Evolutionary conservation across 2,797 vertebrate genomes (phyloP), one percentile per base, ranked within the genome.

Genomic region (Pelochelys cantorii): DNA sequence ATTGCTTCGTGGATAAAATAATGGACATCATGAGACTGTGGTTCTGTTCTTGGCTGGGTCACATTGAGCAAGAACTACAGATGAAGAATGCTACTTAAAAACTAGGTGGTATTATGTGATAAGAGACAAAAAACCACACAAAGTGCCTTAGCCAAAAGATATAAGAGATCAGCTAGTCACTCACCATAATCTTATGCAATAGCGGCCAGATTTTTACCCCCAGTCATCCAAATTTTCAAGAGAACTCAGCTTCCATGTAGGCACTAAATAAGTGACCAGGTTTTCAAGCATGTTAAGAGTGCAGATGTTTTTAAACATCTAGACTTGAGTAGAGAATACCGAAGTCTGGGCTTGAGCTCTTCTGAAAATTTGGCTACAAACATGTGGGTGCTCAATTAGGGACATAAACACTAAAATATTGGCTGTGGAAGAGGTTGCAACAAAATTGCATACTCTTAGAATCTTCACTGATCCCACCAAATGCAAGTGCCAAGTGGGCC

Each of bases 391-490:
- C n/a, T 68, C 31, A 48, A 48, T 10, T 68, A 84, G 60, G 31
- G 34, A 31, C 0, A 2, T 15, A 74, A 48, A 3, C n/a, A 79
- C 22, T 81, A 92, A 92, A 79, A 79, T 3, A 0, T 23, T 11
- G 5, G 81, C 31, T 54, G 18, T 75, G 37, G 71, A 25, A 91
- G n/a, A 90, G 4, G 22, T 23, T 7, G 4, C 4, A 87, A 13
- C 23, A 48, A 27, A 59, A 60, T 60, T 59, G 48, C 15, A 11
- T 25, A 34, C 7, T 60, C 34, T 62, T 62, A 62, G 68, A 37
- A 1, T 27, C 81, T 54, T 59, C 8, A 37, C 8, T 78, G 25
- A 55, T 10, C 1, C 65, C 0, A 0, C n/a, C 81, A 75, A 48
- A 3, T 5, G n/a, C 82, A 88, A 55, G 12, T 79, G 56, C 3